Base-by-base conservation (phyloP, 2,113 vertebrate genomes). In the Vimba vimba region DNA sequence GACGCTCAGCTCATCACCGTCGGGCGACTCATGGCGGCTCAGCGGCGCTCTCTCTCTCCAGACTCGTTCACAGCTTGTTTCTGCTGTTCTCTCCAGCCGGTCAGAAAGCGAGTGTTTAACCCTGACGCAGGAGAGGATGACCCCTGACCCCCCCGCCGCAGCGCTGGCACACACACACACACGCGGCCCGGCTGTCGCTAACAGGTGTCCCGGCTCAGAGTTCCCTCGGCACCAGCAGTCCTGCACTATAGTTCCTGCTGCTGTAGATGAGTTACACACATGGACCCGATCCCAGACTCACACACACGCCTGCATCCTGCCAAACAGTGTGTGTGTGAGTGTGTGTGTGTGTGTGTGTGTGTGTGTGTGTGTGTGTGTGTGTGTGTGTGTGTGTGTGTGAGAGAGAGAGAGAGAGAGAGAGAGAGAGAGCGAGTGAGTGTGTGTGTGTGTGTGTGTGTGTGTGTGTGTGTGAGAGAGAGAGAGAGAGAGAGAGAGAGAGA, bases 131-230 rank as follows among this genome's bases (percentile, higher is more conserved):
- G 59, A 86, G 85, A 87, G 60, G 59, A 62, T 88, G 87, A 84
- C 88, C 87, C 81, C 71, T 50, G 69, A 11, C 76, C 76, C 23
- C 85, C 82, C 73, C 27, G 15, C 85, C 52, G 17, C 57, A 75
- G 68, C 27, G 27, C 86, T 87, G 91, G 90, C 90, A 86, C 27
- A 1, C 25, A 0, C 11, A 76, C 7, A 45, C 36, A 39, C 90
- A 86, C 27, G 36, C 80, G 74, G 89, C 75, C 84, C 83, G 81
- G 87, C 89, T 90, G 88, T 87, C 85, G 77, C 83, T 86, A 93
- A 91, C 92, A 93, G 91, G 93, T 93, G 93, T 91, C 87, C 71
- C 59, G 89, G 82, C 88, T 82, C 83, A 75, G 83, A 5, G 33
- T 85, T 83, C 74, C 83, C 84, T 33, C n/a, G 50, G 64, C 87